Evolutionary conservation across 2,113 vertebrate genomes (phyloP).

Genomic region (Dipodomys merriami): DNA sequence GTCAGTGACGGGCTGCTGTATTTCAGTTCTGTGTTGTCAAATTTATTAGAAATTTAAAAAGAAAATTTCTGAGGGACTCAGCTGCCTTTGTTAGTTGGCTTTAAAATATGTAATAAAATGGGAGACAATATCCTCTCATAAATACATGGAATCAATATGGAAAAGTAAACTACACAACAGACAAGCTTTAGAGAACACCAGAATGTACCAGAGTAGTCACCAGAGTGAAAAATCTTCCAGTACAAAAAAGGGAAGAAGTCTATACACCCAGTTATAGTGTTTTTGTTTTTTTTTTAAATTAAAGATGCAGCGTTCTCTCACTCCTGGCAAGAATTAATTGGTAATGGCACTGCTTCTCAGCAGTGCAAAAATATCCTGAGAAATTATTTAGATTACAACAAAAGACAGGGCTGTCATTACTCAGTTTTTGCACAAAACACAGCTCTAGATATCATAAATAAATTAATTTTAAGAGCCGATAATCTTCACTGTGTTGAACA

Average conservation of each 20-base stretch:
- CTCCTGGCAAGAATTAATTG: conserved; percentile 88
- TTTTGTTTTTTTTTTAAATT: conserved; percentile 72
- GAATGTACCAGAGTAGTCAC: conserved; percentile 84
- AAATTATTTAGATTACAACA: conserved; percentile 89
- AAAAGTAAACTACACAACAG: conserved; percentile 85
- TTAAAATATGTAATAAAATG: conserved; percentile 85
- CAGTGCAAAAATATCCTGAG: conserved; percentile 89
- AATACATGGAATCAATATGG: conserved; percentile 84
- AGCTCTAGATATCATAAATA: conserved; percentile 84
- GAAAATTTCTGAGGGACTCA: conserved; percentile 79
- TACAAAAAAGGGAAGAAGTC: conserved; percentile 84
- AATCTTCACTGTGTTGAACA: conserved; percentile 83
- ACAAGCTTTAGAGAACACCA: conserved; percentile 85
- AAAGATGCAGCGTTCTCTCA: conserved; percentile 86
- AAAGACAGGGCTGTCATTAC: conserved; percentile 88
- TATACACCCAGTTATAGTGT: conserved; percentile 82
- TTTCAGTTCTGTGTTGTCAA: conserved; percentile 79
- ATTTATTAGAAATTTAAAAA: conserved; percentile 85
- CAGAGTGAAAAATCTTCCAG: conserved; percentile 86
- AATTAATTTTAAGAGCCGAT: conserved; percentile 84
- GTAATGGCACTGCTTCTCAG: conserved; percentile 84
- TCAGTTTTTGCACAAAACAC: conserved; percentile 88
- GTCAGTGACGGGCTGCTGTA: conserved; percentile 71
- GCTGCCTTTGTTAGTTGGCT: conserved; percentile 86
- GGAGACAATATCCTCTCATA: conserved; percentile 85